Conservation (phyloP, 2,888 invertebrate species). For the Melinaea marsaeus region DNA sequence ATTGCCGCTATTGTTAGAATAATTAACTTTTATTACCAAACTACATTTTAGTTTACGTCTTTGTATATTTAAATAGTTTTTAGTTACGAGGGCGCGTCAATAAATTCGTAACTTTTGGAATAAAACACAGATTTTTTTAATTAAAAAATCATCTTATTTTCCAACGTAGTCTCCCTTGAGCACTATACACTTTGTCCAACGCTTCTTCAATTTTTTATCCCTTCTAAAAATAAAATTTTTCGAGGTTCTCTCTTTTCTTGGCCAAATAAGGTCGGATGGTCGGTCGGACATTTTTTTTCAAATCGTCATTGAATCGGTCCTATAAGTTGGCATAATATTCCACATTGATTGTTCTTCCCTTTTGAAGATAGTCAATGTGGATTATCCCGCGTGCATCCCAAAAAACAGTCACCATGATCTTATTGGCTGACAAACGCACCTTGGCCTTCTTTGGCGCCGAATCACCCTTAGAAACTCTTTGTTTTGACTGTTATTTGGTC, state of each 20-base stretch:
- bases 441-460: too few species aligned
- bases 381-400: conserved; percentile 21
- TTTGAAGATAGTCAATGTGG: conserved; percentile 15
- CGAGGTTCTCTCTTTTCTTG: neutral
- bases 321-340: conserved; percentile 17
- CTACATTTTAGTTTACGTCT: too few species aligned
- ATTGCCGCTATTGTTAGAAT: too few species aligned
- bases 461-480: too few species aligned
- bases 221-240: neutral
- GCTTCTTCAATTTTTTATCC: conserved; percentile 4
- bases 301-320: conserved; percentile 12
- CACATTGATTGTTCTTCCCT: conserved; percentile 14
- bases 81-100: too few species aligned
- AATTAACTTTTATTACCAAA: too few species aligned
- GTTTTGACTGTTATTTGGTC: too few species aligned
- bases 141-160: too few species aligned
- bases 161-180: conserved; percentile 6
- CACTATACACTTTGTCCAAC: neutral
- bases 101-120: too few species aligned
- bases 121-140: too few species aligned
- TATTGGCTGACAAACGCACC: neutral
- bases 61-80: too few species aligned
- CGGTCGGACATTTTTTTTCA: conserved; percentile 8
- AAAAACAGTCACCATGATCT: conserved; percentile 12
- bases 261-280: conserved; percentile 8